Conservation (phyloP, 2,888 invertebrate genomes). For the Apamea epomidion region DNA sequence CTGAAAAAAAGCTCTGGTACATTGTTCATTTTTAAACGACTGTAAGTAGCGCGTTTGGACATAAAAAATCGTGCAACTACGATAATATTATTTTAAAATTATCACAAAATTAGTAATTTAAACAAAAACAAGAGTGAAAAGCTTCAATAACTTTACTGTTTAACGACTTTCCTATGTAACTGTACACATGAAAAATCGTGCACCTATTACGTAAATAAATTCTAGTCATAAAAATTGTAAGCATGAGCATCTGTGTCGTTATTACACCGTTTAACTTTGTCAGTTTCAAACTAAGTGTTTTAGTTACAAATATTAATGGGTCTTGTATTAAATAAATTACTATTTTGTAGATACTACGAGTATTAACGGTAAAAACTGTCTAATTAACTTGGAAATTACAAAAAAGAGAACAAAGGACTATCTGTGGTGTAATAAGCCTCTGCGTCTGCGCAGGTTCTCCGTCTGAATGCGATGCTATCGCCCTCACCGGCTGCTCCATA, state of each 20-base stretch:
- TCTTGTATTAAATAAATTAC: constrained; percentile 36
- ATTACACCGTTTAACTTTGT: constrained; percentile 40
- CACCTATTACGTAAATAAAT: constrained; percentile 34
- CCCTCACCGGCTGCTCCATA: constrained; percentile 52
- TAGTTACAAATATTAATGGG: constrained; percentile 32
- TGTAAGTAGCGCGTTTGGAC: neutral
- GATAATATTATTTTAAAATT: too few species aligned
- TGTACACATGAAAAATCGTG: constrained; percentile 31
- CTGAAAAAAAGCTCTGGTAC: neutral
- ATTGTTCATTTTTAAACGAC: too few species aligned
- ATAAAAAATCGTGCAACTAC: neutral
- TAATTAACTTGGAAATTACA: constrained; percentile 51
- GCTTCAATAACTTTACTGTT: neutral
- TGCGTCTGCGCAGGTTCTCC: constrained; percentile 54
- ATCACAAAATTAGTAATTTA: neutral
- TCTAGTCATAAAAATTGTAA: constrained; percentile 33
- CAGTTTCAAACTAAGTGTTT: constrained; percentile 47
- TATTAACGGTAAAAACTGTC: constrained; percentile 46
- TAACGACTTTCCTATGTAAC: constrained; percentile 23
- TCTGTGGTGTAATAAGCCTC: constrained; percentile 39
- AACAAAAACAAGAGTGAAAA: neutral
- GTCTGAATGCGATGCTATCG: constrained; percentile 66
- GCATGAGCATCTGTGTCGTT: constrained; percentile 27
- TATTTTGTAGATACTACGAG: constrained; percentile 18
- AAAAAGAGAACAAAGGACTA: constrained; percentile 53